Base-by-base conservation (phyloP, 1,140 invertebrate species). In the Pogonomyrmex californicus region DNA sequence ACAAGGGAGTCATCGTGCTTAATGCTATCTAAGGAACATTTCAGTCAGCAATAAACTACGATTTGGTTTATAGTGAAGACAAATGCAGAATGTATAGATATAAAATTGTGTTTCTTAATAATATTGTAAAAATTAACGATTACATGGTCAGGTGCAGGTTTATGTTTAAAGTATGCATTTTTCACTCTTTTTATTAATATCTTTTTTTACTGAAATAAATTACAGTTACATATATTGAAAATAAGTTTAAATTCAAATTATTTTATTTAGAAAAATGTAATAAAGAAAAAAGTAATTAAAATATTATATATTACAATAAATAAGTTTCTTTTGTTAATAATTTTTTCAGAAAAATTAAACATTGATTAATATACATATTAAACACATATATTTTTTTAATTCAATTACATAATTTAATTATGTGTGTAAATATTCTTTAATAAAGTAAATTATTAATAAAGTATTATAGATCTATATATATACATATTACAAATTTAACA, bases 401-500 rank as follows among this genome's bases (percentile, higher is more conserved):
- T 56, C 36, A 56, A 41, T 56, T 4, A 51, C 14, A 73, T 54
- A 54, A 17, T 73, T 56, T 1, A 56, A 14, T 75, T 30, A 58
- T 38, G 23, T 75, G n/a, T 36, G 30, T 7, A 41, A 2, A 75
- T 58, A 75, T 17, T 58, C 41, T 58, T 30, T 23, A 0, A 7
- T 41, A 2, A 58, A 41, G 2, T 75, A 14, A 58, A 10, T 75
- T 14, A 23, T 23, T 23, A 23, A 23, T 23, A 23, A 23, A 23
- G 23, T 23, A 23, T 23, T 23, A 23, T 23, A 23, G 23, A 23
- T 23, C 23, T 23, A 23, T 23, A 23, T 23, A 23, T 56, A 41
- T 12, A 56, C 0, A 23, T 75, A 75, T 56, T 58, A 58, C 12
- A 75, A 75, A 30, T 56, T 12, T 58, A 54, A 71, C 10, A 54